Conservation (phyloP, 2,113 vertebrate genomes). For the Amblyornis subalaris region DNA sequence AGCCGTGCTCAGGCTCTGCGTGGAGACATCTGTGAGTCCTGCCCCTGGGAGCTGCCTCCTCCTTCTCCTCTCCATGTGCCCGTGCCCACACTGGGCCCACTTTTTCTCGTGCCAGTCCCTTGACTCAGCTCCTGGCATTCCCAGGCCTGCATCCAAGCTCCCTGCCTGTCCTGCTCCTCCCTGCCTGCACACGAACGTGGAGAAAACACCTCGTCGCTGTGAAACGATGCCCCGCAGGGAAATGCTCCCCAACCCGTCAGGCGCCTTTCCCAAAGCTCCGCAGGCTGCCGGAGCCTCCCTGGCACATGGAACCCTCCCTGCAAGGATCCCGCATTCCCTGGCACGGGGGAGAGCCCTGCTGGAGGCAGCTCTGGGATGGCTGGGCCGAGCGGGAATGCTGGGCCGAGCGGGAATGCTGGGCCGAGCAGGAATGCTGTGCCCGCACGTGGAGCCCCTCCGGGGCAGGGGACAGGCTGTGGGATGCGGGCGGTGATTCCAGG, state of each 20-base stretch:
- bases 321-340: not conserved
- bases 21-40: not conserved
- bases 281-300: not conserved
- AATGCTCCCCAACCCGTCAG: not conserved
- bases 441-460: not conserved
- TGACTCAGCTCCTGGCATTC: not conserved
- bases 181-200: not conserved
- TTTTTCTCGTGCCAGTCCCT: not conserved
- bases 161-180: not conserved
- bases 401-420: too few species aligned
- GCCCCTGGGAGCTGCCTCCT: not conserved
- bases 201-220: not conserved
- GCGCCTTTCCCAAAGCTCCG: not conserved
- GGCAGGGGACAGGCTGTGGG: rapidly evolving
- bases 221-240: not conserved
- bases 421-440: rapidly evolving
- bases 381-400: rapidly evolving
- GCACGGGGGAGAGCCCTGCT: not conserved
- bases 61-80: not conserved
- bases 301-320: not conserved
- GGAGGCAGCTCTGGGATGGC: not conserved
- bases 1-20: not conserved
- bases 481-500: not conserved
- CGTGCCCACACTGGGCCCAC: not conserved
- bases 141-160: not conserved